These are phyloP conservation scores for Actias luna DNA, from an alignment of 2,888 invertebrate genomes.

Conservation along the genomic window DNA sequence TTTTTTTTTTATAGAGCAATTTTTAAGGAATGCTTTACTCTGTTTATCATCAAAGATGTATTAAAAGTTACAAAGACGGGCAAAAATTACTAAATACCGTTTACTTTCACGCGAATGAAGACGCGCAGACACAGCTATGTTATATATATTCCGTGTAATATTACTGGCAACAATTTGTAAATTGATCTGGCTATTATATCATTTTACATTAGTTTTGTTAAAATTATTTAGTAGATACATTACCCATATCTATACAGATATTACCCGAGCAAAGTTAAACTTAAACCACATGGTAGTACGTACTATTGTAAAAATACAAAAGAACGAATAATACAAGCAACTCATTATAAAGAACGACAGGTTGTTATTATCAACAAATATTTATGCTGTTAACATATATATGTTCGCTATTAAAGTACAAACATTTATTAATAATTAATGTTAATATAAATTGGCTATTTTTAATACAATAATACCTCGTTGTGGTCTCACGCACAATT, in stretches of 20 bases:
- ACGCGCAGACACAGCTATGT: no score
- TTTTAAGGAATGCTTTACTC: no score
- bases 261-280: neutral
- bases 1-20: no score
- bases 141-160: no score
- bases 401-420: neutral
- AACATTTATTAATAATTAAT: constrained; percentile 33
- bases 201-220: no score
- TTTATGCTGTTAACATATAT: neutral
- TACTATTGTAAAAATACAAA: neutral
- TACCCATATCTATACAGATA: neutral
- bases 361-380: constrained; percentile 2
- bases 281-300: neutral
- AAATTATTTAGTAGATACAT: no score
- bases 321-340: neutral
- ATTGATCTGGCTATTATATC: neutral
- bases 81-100: no score
- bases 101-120: no score
- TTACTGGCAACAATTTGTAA: no score
- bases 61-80: no score
- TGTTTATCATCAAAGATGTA: no score
- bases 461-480: constrained; percentile 42
- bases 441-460: constrained; percentile 41
- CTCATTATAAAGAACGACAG: neutral
- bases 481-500: constrained; percentile 70